Base-by-base conservation (phyloP, 1,140 invertebrate genomes). In the Aradophagus sp. region DNA sequence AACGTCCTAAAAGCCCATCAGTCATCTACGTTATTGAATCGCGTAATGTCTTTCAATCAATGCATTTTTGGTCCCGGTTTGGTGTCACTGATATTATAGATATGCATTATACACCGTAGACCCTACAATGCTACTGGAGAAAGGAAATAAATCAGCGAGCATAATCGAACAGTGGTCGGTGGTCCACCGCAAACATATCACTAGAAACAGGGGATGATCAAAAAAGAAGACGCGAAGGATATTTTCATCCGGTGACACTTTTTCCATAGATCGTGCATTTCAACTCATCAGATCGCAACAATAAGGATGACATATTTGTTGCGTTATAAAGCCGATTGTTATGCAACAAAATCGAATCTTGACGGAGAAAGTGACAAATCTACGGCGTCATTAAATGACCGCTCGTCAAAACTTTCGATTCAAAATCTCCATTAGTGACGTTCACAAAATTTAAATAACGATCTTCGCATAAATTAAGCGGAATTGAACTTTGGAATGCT, bases 101-200 rank as follows among this genome's bases (percentile, higher is more conserved):
- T 41, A 56, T 58, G 58, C 45, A 73, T 68, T 65, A 65, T 68
- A 65, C 59, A 42, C 59, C 20, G 35, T 39, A 26, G 16, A 8
- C 26, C 12, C 15, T 47, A 67, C 63, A 73, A 67, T 68, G 41
- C 38, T 62, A 62, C 63, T 73, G 70, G 53, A 67, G 59, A 68
- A 63, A 68, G 63, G 59, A 73, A 73, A 73, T 73, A 73, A 73
- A 73, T 73, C 70, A 68, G 63, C 70, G 34, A 65, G 20, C 26
- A 62, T 66, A 63, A 63, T 63, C 31, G 62, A 53, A 16, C 19
- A 31, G 3, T 55, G 58, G 56, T 55, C 48, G 58, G 70, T 68
- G 70, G 63, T 73, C 70, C 31, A 73, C 70, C 70, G 26, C 70
- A 73, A 73, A 73, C 63, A 62, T 50, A 62, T 63, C 58, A 53